Evolutionary conservation across 2,888 invertebrate species (phyloP).

Genomic region (Oegoconia quadripuncta): DNA sequence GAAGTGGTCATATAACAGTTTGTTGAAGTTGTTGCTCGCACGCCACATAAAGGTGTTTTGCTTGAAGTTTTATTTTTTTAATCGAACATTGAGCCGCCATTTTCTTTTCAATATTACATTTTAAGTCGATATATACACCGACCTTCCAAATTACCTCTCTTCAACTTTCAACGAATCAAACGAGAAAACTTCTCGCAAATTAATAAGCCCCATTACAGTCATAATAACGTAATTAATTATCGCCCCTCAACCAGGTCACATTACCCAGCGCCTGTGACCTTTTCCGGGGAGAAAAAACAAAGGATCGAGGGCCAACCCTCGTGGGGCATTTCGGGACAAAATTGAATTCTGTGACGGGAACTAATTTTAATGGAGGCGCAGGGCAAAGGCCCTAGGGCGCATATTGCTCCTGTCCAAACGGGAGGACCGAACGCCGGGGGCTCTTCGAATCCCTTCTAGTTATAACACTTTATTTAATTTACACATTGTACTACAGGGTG

Average conservation of each 20-base stretch:
- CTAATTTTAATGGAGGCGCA: conserved; percentile 46
- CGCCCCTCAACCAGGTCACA: conserved; percentile 10
- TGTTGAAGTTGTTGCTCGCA: no score
- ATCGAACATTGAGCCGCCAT: no score
- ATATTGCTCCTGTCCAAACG: conserved; percentile 22
- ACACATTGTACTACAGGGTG: neutral
- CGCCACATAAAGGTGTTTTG: no score
- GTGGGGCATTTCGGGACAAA: conserved; percentile 29
- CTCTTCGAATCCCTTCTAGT: neutral
- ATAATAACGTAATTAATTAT: conserved; percentile 6
- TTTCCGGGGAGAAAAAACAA: conserved; percentile 23
- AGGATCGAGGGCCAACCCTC: conserved; percentile 25
- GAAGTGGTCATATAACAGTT: no score
- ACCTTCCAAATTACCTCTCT: neutral
- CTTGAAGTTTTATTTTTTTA: no score
- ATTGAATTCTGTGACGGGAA: conserved; percentile 51
- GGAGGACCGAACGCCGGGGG: neutral
- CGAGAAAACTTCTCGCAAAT: neutral
- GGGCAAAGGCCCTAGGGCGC: conserved; percentile 23
- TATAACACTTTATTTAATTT: no score
- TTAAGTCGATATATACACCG: no score
- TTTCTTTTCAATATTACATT: no score
- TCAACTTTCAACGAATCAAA: neutral
- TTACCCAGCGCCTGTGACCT: conserved; percentile 16
- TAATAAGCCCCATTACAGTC: neutral